Evolutionary conservation across 1,140 invertebrate genomes (phyloP).

Genomic region (Drosophila simulans): DNA sequence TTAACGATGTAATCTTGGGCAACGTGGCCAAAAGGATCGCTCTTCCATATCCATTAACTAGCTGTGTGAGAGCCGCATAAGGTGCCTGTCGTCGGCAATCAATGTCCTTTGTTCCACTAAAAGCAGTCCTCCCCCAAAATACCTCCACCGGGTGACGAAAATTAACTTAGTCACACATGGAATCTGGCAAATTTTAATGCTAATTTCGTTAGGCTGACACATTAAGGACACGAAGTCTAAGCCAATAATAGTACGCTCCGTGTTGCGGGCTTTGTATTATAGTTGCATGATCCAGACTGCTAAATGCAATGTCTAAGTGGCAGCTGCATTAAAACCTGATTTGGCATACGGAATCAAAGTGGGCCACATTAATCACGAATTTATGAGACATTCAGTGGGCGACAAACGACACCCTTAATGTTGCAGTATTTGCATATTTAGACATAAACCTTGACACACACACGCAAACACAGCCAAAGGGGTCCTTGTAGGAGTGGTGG

Average conservation of each 20-base stretch:
- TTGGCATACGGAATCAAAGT: conserved; percentile 51
- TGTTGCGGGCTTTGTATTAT: conserved; percentile 34
- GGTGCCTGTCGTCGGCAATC: conserved; percentile 64
- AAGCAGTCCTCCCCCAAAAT: conserved; percentile 28
- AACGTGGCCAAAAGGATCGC: conserved; percentile 2
- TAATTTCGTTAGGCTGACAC: conserved; percentile 74
- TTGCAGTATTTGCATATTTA: conserved; percentile 58
- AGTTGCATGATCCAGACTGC: conserved; percentile 54
- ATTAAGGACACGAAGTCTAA: conserved; percentile 65
- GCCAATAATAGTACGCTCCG: conserved; percentile 48
- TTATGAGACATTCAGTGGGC: conserved; percentile 46
- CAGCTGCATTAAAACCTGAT: conserved; percentile 54
- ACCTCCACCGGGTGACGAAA: conserved; percentile 22
- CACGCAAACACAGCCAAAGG: neutral
- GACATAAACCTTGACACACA: conserved; percentile 38
- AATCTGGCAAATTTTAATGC: conserved; percentile 74
- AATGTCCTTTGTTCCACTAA: conserved; percentile 67
- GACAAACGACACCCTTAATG: neutral
- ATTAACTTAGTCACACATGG: conserved; percentile 70
- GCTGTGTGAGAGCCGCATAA: conserved; percentile 58
- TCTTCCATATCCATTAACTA: conserved; percentile 38
- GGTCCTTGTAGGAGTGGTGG: conserved; percentile 6
- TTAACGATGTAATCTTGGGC: conserved; percentile 47
- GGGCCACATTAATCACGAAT: conserved; percentile 54
- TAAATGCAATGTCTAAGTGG: conserved; percentile 48